Base-by-base conservation (phyloP, 2,888 invertebrate species). In the Epiblema foenella region DNA sequence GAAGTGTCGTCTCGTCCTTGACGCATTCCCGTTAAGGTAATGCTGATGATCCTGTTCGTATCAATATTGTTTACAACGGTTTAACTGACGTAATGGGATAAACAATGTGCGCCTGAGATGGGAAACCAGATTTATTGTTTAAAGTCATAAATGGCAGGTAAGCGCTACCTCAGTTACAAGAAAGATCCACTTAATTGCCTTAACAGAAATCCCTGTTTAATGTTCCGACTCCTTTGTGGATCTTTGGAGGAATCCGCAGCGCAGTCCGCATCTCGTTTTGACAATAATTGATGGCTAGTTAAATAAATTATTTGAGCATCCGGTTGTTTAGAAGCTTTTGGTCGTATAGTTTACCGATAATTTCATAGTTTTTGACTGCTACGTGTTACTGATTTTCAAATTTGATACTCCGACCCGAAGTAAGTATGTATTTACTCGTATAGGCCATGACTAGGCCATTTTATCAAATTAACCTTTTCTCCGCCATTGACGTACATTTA, bases 51-150 rank as follows among this genome's bases (percentile, higher is more conserved):
- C 89, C 87, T 85, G 78, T 89, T 89, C 85, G 82, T 81, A 78
- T 79, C 73, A 74, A 73, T 74, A 77, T 83, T 83, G 81, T 84
- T 85, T 82, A 81, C 73, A 75, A 77, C 80, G 80, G 82, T 79
- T 86, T 84, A 85, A 86, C 81, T 91, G 89, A 92, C 90, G 91
- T 91, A 93, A 92, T 87, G 80, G 83, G 84, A 89, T 90, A 89
- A 89, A 91, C 89, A 92, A 92, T 85, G 74, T 78, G 65, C 57
- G 46, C 49, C 68, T 72, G 73, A 60, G 69, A 75, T 72, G 77
- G 80, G 83, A 85, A 83, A 81, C 83, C 81, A 80, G 80, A 77
- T 81, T 78, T 77, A 84, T 87, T 86, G 87, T 87, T 75, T 69
- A 75, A 76, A 78, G 83, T 83, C 86, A 84, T 91, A 91, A 92